These are phyloP conservation scores for Lordiphosa stackelbergi DNA, from an alignment of 1,140 invertebrate genomes.

Conservation along the genomic window DNA sequence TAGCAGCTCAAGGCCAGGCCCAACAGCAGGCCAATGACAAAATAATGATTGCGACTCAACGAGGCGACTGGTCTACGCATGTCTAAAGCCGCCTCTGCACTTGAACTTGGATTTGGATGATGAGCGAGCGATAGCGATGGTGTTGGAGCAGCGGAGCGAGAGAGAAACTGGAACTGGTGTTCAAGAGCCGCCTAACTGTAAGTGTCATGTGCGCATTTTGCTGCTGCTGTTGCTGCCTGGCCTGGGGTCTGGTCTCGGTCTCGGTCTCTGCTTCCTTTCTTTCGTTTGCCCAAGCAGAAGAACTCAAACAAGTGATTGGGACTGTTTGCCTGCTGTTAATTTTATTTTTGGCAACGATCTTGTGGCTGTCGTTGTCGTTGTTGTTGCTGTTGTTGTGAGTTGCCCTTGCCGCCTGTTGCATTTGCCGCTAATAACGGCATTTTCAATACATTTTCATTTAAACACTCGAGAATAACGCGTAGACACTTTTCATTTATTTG, in stretches of 20 bases:
- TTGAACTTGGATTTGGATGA: conserved; percentile 21
- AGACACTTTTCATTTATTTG: neutral
- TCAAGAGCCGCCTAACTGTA: conserved; percentile 13
- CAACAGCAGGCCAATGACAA: conserved; percentile 67
- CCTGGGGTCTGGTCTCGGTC: conserved; percentile 16
- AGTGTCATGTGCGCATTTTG: conserved; percentile 60
- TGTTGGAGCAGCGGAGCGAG: conserved; percentile 2
- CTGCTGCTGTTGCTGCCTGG: conserved; percentile 18
- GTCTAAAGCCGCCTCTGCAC: conserved; percentile 40
- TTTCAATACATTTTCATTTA: conserved; percentile 28
- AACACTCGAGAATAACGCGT: neutral
- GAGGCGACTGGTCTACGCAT: conserved; percentile 66
- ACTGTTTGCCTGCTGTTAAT: neutral
- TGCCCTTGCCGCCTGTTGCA: conserved; percentile 37
- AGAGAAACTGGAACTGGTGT: conserved; percentile 38
- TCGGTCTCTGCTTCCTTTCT: conserved; percentile 16
- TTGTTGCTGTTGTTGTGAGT: conserved; percentile 11
- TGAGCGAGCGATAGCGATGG: conserved; percentile 3
- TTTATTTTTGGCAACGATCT: conserved; percentile 6
- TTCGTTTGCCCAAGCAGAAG: conserved; percentile 1
- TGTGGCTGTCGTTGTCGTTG: conserved; percentile 5
- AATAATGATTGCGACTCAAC: conserved; percentile 72
- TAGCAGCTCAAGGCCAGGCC: conserved; percentile 67
- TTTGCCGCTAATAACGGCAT: conserved; percentile 33
- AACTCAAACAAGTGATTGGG: too few relatives aligned